These are phyloP conservation scores for Stomatorhinus walkeri DNA, from an alignment of 2,797 vertebrate species.

Conservation along the genomic window DNA sequence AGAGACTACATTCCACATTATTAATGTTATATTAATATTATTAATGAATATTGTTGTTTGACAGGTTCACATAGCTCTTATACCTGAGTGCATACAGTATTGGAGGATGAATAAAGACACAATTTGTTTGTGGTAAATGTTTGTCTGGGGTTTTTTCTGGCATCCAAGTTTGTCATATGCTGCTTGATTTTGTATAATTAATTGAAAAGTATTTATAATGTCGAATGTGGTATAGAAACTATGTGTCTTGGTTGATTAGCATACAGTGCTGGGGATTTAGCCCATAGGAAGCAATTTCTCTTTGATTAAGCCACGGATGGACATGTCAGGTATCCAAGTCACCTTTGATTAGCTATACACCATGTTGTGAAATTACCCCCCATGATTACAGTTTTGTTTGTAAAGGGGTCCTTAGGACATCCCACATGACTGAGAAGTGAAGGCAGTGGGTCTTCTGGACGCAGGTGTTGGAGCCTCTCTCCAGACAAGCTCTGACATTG, in stretches of 20 bases:
- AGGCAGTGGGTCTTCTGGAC: not conserved
- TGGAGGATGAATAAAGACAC: slow-evolving; percentile 56
- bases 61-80: slow-evolving; percentile 60
- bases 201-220: not conserved
- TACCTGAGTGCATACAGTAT: slow-evolving; percentile 55
- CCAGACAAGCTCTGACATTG: not conserved
- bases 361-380: not conserved
- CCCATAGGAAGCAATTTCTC: not conserved
- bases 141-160: slow-evolving; percentile 3
- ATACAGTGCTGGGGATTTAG: not conserved
- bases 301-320: not conserved
- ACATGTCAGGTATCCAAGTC: not conserved
- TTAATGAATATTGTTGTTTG: slow-evolving; percentile 63
- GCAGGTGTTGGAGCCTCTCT: not conserved
- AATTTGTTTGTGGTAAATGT: slow-evolving; percentile 52
- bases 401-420: not conserved
- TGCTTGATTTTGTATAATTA: not conserved
- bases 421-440: not conserved
- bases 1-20: slow-evolving; percentile 62
- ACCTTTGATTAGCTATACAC: not conserved
- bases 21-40: slow-evolving; percentile 61
- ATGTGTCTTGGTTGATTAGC: not conserved
- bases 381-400: not conserved
- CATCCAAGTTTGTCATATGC: not conserved
- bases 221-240: not conserved